Evolutionary conservation across 2,888 invertebrate species (phyloP).

Genomic region (Pharmacophagus antenor): DNA sequence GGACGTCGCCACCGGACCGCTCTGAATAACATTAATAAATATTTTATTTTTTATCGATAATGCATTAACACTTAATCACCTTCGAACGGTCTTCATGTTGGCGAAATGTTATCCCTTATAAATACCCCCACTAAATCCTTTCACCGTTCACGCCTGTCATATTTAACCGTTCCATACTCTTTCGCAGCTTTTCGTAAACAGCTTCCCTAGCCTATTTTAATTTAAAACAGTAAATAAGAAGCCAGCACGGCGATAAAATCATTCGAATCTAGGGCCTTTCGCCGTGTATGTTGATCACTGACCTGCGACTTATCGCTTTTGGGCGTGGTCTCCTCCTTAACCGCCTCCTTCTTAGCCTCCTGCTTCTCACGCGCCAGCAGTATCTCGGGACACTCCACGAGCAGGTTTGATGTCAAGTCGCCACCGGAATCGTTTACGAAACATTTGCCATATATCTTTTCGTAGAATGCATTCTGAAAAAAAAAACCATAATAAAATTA

Average conservation of each 20-base stretch:
- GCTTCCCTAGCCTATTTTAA: no score
- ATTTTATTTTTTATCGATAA: no score
- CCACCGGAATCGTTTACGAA: conserved; percentile 61
- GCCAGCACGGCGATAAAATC: no score
- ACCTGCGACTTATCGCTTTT: conserved; percentile 63
- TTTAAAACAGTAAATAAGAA: no score
- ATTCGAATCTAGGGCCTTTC: no score
- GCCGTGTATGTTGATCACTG: background rate
- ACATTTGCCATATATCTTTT: conserved; percentile 93
- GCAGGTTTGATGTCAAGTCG: conserved; percentile 62
- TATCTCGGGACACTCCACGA: conserved; percentile 80
- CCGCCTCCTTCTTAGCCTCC: conserved; percentile 58
- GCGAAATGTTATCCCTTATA: no score
- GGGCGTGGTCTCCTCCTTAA: conserved; percentile 58
- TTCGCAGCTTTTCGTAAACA: no score
- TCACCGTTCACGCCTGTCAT: no score
- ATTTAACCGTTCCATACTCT: no score
- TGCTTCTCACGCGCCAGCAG: conserved; percentile 81
- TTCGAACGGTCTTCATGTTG: no score
- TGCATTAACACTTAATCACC: no score
- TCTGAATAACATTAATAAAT: conserved; percentile 15
- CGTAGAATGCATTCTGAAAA: conserved; percentile 87
- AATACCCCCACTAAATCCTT: no score
- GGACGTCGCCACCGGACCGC: conserved; percentile 38
- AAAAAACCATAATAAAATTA: background rate